phyloP scores from a whole-genome alignment of 2,797 vertebrate species.

The Linurgus olivaceus region DNA sequence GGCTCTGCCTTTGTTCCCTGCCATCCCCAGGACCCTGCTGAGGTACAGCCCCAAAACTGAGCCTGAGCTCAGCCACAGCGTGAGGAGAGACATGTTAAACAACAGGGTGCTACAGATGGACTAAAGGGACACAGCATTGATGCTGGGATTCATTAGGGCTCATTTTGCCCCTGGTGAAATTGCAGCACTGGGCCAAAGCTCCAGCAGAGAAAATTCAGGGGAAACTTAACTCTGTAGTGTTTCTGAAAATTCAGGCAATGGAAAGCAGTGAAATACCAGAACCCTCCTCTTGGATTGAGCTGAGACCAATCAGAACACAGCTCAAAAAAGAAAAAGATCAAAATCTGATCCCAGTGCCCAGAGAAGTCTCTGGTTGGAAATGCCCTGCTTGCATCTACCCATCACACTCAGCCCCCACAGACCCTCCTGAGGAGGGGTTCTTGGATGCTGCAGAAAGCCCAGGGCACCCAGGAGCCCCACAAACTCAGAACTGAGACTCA shows the following conservation, averaged over 20 bases:
- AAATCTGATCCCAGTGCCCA: fast-evolving
- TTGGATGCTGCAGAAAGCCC: background rate
- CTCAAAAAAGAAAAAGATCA: no score
- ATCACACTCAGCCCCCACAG: no score
- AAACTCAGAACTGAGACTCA: background rate
- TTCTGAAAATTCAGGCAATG: background rate
- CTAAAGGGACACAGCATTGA: background rate
- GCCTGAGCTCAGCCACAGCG: background rate
- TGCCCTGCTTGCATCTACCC: background rate
- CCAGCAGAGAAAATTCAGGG: background rate
- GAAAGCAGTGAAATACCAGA: background rate
- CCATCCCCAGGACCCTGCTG: background rate
- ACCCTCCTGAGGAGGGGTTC: background rate
- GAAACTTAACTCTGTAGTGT: background rate
- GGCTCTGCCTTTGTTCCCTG: background rate
- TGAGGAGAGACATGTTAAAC: background rate
- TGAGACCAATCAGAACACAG: background rate
- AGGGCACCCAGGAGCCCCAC: background rate
- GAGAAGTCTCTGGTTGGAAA: background rate
- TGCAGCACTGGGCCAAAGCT: background rate
- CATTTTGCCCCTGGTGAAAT: background rate
- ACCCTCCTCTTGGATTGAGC: background rate
- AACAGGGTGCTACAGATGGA: background rate
- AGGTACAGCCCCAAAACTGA: background rate
- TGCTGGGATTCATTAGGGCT: background rate